These are phyloP conservation scores for Brachyhypopomus occidentalis DNA, from an alignment of 2,113 vertebrate species.

Conservation along the genomic window DNA sequence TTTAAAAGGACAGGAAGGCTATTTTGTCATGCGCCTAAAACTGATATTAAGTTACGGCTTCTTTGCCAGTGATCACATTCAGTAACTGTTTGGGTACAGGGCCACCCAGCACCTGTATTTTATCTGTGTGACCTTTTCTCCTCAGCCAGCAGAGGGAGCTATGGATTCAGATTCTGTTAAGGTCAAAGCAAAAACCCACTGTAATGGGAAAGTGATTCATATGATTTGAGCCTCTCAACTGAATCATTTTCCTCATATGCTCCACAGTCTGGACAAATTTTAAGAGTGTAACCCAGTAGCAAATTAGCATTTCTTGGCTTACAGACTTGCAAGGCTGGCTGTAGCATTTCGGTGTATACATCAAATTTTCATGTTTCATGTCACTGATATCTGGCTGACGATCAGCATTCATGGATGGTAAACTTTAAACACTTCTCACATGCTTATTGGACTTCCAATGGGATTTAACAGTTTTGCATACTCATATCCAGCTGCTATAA, in stretches of 20 bases:
- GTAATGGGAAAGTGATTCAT: too few relatives aligned
- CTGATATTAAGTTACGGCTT: not conserved
- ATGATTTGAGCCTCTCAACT: too few relatives aligned
- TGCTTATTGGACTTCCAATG: not conserved
- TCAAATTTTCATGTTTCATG: too few relatives aligned
- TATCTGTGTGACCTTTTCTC: not conserved
- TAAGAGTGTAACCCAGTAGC: too few relatives aligned
- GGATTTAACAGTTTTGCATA: not conserved
- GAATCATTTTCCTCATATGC: too few relatives aligned
- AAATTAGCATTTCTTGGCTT: too few relatives aligned
- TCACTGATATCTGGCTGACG: not conserved
- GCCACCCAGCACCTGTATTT: not conserved
- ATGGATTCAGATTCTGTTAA: too few relatives aligned
- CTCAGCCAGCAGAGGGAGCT: too few relatives aligned
- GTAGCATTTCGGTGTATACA: too few relatives aligned
- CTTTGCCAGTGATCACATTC: not conserved
- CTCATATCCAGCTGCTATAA: not conserved
- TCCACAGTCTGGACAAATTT: too few relatives aligned
- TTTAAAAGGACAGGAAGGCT: not conserved
- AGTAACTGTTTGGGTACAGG: not conserved
- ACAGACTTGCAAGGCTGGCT: too few relatives aligned
- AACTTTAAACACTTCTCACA: not conserved
- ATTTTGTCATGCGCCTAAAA: not conserved
- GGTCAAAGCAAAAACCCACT: too few relatives aligned
- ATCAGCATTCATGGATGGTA: not conserved